Evolutionary conservation across 2,113 vertebrate genomes (phyloP), one percentile per base, ranked within the genome.

Genomic region (Passer montanus): DNA sequence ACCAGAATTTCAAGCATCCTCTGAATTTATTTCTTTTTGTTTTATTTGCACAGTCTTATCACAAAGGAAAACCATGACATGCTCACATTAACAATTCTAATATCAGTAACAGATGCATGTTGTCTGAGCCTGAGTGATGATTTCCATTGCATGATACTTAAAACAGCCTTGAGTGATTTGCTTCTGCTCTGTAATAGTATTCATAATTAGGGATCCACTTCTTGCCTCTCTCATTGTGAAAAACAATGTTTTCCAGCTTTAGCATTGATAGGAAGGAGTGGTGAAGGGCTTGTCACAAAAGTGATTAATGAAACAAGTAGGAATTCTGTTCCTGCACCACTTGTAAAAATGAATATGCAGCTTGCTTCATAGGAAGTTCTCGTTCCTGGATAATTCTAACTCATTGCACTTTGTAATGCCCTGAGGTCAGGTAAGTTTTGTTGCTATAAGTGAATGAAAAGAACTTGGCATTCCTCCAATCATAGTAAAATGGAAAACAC

Each of bases 401-500:
- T 68, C 85, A 72, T 6, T 86, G 85, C 73, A 87, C 88, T 93
- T 77, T 92, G 79, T 41, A 84, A 88, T 90, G 76, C 92, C 88
- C 85, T 77, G 64, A 94, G 85, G 93, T 94, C 85, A 60, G 64
- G 28, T 75, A 77, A 83, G 73, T 72, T 89, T 94, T 94, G 87
- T 78, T 77, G 72, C 85, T 90, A n/a, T 12, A 49, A 96, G 33
- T 75, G 83, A 96, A 80, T 58, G 84, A 74, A 89, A 95, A 89
- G 52, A 73, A 16, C 49, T 88, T 97, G 95, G 93, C 88, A 72
- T 93, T 84, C 69, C n/a, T 92, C 92, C 92, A 95, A 6, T 63
- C 47, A 75, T 13, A 86, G 93, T 90, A 81, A 93, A 88, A 92
- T 63, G 68, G 81, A 92, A 94, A 91, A 44, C 64, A 78, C 0